Conservation (phyloP, 1,140 invertebrate genomes). For the Drosophila pruinosa region DNA sequence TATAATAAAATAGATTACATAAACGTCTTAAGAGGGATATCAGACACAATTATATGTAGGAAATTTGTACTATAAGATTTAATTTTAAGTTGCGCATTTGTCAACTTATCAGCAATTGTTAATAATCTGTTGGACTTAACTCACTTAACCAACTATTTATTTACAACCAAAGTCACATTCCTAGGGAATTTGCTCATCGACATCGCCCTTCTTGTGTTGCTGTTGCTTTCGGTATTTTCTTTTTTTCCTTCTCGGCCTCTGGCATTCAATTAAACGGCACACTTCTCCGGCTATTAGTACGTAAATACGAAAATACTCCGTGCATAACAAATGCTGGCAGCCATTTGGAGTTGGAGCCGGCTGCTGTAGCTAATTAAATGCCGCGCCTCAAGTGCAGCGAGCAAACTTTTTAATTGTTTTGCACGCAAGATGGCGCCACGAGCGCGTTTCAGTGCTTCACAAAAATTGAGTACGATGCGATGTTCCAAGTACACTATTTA, state of each 20-base stretch:
- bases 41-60: no score
- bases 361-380: conserved; percentile 70
- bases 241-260: conserved; percentile 27
- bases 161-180: no score
- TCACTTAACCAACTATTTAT: no score
- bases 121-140: no score
- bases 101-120: no score
- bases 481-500: background rate
- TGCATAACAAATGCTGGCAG: conserved; percentile 48
- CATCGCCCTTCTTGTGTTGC: background rate
- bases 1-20: no score
- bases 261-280: conserved; percentile 76
- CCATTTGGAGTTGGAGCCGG: conserved; percentile 37
- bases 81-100: background rate
- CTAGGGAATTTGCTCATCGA: background rate
- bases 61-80: background rate
- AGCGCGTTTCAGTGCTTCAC: conserved; percentile 13
- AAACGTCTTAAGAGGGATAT: no score
- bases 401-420: conserved; percentile 72
- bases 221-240: background rate
- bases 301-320: conserved; percentile 54
- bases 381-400: conserved; percentile 47
- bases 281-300: conserved; percentile 67
- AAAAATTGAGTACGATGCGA: conserved; percentile 28
- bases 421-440: conserved; percentile 64